Percentiles rank a stretch among this genome's conserved stretches.
Conservation (phyloP, 2,888 invertebrate genomes). For the Allygus modestus region DNA sequence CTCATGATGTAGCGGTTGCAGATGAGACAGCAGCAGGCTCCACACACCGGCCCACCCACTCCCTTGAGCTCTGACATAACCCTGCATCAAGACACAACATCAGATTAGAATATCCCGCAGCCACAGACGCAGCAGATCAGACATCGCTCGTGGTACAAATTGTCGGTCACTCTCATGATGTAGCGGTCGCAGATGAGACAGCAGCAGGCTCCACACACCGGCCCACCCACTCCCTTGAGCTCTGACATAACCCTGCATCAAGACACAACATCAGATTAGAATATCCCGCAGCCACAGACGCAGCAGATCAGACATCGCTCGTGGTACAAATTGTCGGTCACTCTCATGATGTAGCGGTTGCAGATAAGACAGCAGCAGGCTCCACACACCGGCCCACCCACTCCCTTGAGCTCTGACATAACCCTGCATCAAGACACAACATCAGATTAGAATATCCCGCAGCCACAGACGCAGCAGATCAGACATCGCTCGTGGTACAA, state of each 20-base stretch:
- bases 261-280: no score
- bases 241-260: no score
- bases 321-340: conserved; percentile 86
- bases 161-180: conserved; percentile 85
- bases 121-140: conserved; percentile 81
- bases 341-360: no score
- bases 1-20: conserved; percentile 86
- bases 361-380: no score
- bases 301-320: conserved; percentile 87
- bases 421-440: no score
- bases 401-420: no score
- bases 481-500: conserved; percentile 88
- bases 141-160: conserved; percentile 87
- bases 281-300: conserved; percentile 84
- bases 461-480: conserved; percentile 85
- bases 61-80: conserved; percentile 45
- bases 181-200: conserved; percentile 74
- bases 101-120: no score
- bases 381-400: no score
- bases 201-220: no score
- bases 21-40: conserved; percentile 84
- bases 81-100: no score
- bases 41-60: conserved; percentile 75
- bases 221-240: no score
- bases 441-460: conserved; percentile 83